phyloP scores from a whole-genome alignment of 2,797 vertebrate species.

The Agapornis canus region DNA sequence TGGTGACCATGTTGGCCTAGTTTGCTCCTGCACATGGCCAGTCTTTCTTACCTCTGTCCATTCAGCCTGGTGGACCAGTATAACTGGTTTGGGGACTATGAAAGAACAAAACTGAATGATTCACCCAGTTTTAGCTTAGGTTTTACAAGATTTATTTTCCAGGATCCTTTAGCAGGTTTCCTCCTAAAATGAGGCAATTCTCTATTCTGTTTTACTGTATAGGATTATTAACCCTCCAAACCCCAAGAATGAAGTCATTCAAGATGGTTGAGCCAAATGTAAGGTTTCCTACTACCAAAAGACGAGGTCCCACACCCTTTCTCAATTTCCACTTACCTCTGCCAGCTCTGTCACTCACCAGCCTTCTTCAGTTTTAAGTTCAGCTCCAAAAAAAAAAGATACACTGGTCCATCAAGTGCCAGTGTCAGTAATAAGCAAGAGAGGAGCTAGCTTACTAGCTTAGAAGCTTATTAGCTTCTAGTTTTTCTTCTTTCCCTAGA shows the following conservation, averaged over 20 bases:
- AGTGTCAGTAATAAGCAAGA: not conserved
- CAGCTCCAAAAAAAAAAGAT: not conserved
- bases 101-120: not conserved
- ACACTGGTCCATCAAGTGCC: not conserved
- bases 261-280: not conserved
- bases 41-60: not conserved
- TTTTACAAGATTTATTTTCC: not conserved
- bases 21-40: accelerated
- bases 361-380: not conserved
- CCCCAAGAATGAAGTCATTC: not conserved
- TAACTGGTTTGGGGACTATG: not conserved
- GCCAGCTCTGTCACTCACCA: not conserved
- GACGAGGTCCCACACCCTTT: not conserved
- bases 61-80: not conserved
- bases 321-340: not conserved
- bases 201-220: not conserved
- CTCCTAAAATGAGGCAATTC: not conserved
- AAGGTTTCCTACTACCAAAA: not conserved
- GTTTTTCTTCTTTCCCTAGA: not conserved
- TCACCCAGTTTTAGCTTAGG: not conserved
- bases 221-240: not conserved
- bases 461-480: not conserved
- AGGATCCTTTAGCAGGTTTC: not conserved
- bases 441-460: not conserved
- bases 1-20: not conserved